Percentiles rank a stretch among this genome's conserved stretches.
These are phyloP conservation scores for Agraylea sexmaculata DNA, from an alignment of 1,140 invertebrate species.

Conservation along the genomic window DNA sequence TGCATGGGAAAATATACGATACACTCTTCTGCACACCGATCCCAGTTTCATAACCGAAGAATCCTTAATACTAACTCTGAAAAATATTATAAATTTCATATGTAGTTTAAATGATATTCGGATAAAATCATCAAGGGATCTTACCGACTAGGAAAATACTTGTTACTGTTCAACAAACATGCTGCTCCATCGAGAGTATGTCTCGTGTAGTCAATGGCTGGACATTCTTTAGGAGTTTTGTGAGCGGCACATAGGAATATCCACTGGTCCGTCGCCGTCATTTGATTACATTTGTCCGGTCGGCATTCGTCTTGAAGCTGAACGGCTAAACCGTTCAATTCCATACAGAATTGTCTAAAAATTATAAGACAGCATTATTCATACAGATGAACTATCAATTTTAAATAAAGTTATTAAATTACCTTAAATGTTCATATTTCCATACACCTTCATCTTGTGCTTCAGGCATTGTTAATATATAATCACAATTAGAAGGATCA, in stretches of 20 bases:
- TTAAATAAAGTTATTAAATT: slow-evolving; percentile 18
- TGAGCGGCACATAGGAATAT: slow-evolving; percentile 99
- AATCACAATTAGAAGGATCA: slow-evolving; percentile 87
- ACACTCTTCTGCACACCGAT: slow-evolving; percentile 95
- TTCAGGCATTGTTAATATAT: slow-evolving; percentile 91
- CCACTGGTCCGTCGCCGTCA: slow-evolving; percentile 99
- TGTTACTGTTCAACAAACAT: slow-evolving; percentile 96
- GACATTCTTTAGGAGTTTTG: slow-evolving; percentile 99
- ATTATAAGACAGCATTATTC: too few species aligned
- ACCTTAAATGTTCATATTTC: slow-evolving; percentile 98
- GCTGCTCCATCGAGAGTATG: slow-evolving; percentile 99
- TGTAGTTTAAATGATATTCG: not conserved
- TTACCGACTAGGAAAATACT: slow-evolving; percentile 98
- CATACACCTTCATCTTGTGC: slow-evolving; percentile 98
- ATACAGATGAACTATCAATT: too few species aligned
- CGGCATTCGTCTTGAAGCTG: slow-evolving; percentile 88
- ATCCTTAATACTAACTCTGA: slow-evolving; percentile 96
- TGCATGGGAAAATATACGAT: slow-evolving; percentile 99
- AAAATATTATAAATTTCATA: slow-evolving; percentile 34
- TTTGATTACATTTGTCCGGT: slow-evolving; percentile 93
- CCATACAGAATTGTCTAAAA: slow-evolving; percentile 95
- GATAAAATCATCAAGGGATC: slow-evolving; percentile 8
- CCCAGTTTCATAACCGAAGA: slow-evolving; percentile 96
- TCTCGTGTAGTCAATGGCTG: slow-evolving; percentile 97
- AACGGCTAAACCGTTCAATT: slow-evolving; percentile 94